phyloP scores from a whole-genome alignment of 2,797 vertebrate species.

The Apodemus agrarius region DNA sequence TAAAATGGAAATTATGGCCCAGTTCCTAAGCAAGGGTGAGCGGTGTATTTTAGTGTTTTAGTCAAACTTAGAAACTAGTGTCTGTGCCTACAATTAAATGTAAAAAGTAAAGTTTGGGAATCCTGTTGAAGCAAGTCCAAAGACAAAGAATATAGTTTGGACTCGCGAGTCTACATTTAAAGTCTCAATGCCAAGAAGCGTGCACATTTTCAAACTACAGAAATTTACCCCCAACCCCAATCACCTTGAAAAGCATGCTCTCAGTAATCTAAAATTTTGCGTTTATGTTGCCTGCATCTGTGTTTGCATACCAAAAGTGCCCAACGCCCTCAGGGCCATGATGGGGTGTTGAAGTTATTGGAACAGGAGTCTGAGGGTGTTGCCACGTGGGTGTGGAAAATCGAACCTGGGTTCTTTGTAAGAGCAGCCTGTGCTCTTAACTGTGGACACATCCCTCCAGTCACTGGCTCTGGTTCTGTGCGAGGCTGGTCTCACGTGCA shows the following conservation, averaged over 20 bases:
- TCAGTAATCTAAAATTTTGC: background rate
- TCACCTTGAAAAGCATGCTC: background rate
- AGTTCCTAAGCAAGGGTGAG: background rate
- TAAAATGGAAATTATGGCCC: constrained; percentile 10
- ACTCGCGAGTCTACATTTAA: background rate
- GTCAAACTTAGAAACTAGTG: constrained; percentile 4
- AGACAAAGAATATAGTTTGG: background rate
- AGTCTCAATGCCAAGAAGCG: background rate
- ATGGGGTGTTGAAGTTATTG: background rate
- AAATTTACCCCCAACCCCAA: background rate
- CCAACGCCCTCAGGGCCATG: background rate
- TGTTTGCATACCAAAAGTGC: background rate
- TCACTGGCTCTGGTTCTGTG: background rate
- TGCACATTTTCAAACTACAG: background rate
- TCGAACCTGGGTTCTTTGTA: background rate
- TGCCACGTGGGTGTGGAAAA: background rate
- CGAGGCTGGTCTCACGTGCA: background rate
- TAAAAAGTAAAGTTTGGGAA: background rate
- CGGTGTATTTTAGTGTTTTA: background rate
- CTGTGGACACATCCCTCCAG: background rate
- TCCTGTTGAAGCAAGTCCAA: background rate
- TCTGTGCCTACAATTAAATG: constrained; percentile 10
- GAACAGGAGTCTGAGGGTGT: background rate
- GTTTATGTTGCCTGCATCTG: background rate
- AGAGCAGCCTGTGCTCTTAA: background rate